Evolutionary conservation across 1,140 invertebrate genomes (phyloP).

Genomic region (Zaprionus ornatus): DNA sequence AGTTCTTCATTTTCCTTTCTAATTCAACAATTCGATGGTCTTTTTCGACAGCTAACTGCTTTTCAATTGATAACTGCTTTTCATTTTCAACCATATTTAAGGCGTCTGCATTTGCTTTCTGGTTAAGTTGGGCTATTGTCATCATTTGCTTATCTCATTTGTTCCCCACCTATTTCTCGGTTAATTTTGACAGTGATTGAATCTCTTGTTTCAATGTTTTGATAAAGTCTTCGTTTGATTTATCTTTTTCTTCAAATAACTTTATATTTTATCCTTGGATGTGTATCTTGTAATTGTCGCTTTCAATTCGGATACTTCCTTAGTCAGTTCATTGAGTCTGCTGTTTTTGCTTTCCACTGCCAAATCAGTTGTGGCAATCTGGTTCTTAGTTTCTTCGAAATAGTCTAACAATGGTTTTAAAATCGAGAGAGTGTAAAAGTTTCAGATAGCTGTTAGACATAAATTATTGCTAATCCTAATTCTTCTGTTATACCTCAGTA

Average conservation of each 20-base stretch:
- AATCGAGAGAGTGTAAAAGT: background rate
- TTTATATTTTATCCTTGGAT: background rate
- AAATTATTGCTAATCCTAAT: too few relatives aligned
- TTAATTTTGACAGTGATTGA: background rate
- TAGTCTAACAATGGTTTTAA: background rate
- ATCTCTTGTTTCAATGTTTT: background rate
- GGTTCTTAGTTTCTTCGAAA: background rate
- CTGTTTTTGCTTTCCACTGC: background rate
- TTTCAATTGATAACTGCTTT: too few relatives aligned
- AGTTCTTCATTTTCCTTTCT: conserved; percentile 12
- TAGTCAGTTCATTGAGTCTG: background rate
- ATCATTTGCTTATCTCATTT: background rate
- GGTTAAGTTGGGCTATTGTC: background rate
- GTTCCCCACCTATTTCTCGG: background rate
- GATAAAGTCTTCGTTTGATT: background rate
- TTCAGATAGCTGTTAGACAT: background rate
- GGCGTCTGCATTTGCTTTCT: background rate
- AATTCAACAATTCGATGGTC: background rate
- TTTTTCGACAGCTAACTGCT: too few relatives aligned
- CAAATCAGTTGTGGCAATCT: background rate
- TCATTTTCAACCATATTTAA: background rate
- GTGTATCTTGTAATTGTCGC: background rate
- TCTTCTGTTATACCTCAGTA: background rate
- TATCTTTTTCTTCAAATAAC: background rate
- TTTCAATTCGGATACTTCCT: background rate